phyloP scores from a whole-genome alignment of 1,140 invertebrate species.

The Pseudomyrmex dendroicus region DNA sequence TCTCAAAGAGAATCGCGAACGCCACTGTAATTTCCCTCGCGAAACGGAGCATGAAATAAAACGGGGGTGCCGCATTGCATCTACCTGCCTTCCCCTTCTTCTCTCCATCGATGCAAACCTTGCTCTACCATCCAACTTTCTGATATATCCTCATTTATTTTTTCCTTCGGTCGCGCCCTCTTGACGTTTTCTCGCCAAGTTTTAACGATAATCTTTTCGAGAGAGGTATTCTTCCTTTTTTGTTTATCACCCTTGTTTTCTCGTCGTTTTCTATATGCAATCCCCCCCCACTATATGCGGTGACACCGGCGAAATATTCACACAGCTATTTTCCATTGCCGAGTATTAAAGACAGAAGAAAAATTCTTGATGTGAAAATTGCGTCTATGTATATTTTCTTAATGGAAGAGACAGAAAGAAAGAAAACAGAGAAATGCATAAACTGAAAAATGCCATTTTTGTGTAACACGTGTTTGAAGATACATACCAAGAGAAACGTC shows the following conservation, averaged over 20 bases:
- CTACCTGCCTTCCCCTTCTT: not conserved
- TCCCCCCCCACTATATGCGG: not conserved
- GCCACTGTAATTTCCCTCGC: conserved; percentile 59
- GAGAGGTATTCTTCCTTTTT: not conserved
- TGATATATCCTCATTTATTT: conserved; percentile 36
- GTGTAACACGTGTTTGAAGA: conserved; percentile 7
- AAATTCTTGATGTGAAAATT: conserved; percentile 52
- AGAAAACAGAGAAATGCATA: not conserved
- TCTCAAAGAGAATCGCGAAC: conserved; percentile 58
- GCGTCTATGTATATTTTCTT: conserved; percentile 34
- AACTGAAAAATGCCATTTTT: conserved; percentile 46
- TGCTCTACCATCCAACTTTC: conserved; percentile 17
- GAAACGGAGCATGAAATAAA: conserved; percentile 66
- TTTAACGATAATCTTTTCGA: conserved; percentile 51
- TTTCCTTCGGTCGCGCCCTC: conserved; percentile 43
- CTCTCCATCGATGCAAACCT: not conserved
- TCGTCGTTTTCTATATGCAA: not conserved
- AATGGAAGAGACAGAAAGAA: not conserved
- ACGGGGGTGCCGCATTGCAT: conserved; percentile 31
- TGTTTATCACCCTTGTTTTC: not conserved
- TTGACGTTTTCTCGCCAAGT: conserved; percentile 32
- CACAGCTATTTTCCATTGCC: conserved; percentile 18
- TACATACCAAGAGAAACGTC: not conserved
- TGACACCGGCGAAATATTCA: conserved; percentile 10
- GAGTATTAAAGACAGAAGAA: conserved; percentile 55